Conservation (phyloP, 1,140 invertebrate genomes). For the Platyura marginata region DNA sequence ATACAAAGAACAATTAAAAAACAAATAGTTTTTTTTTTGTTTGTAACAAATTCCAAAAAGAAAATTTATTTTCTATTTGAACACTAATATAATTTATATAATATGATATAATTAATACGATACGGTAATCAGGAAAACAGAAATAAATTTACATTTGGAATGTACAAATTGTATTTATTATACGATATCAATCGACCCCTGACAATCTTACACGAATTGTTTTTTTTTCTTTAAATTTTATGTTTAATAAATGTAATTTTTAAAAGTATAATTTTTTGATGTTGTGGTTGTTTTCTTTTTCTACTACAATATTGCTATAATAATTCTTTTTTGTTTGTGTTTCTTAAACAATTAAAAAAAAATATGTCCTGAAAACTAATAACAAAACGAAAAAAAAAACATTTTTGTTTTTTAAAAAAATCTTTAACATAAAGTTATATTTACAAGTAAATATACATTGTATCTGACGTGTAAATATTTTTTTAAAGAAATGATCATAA, state of each 20-base stretch:
- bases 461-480: too few relatives aligned
- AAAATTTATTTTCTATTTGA: neutral
- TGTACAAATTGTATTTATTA: constrained; percentile 1
- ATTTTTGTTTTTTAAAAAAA: too few relatives aligned
- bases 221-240: constrained; percentile 1
- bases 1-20: neutral
- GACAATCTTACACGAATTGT: neutral
- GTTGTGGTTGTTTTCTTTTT: too few relatives aligned
- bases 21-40: neutral
- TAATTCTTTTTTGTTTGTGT: too few relatives aligned
- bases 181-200: neutral
- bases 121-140: neutral
- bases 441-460: too few relatives aligned
- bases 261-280: neutral
- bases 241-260: neutral
- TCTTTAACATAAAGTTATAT: too few relatives aligned
- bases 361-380: too few relatives aligned
- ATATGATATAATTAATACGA: neutral
- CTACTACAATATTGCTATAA: too few relatives aligned
- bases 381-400: too few relatives aligned
- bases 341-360: too few relatives aligned
- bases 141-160: constrained; percentile 2
- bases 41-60: neutral
- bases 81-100: neutral
- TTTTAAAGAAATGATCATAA: too few relatives aligned